Base-by-base conservation (phyloP, 2,113 vertebrate species). In the Eulemur macaco region DNA sequence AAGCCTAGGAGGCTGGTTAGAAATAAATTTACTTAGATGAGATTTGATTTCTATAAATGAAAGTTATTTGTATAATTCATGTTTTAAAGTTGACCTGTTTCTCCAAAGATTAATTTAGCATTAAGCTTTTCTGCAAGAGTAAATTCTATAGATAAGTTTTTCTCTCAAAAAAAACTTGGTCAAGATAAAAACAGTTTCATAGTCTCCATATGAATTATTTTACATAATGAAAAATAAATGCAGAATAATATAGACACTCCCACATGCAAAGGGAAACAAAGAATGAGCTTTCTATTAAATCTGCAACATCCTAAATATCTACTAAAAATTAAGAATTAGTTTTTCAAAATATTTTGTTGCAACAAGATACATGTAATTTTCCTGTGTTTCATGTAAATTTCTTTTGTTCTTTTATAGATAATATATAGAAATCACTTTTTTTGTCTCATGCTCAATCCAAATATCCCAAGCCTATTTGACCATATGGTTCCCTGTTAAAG, bases 11-110 rank as follows among this genome's bases (percentile, higher is more conserved):
- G 11, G 12, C 8, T 83, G 29, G 9, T 69, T 69, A 77, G 60
- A 68, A 87, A 91, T 78, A 86, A 45, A 23, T 91, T 39, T 86
- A 90, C 56, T 91, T 74, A 91, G 64, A 90, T 91, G 66, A 91
- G 64, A 91, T 91, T 42, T 90, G 45, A 21, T 58, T 81, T 60
- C 58, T 23, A 47, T 86, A 81, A 66, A 66, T 64, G 37, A 47
- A n/a, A 58, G 42, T 63, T 71, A 71, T 37, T 80, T 73, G 52
- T 58, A 17, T 64, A 89, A 90, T 64, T 63, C 37, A 34, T 8
- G 20, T 47, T 71, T 90, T 82, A 94, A 66, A 90, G 54, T 56
- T 50, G 20, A 94, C 39, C 27, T 86, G n/a, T 45, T 86, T 50
- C 58, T 82, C 56, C 45, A 60, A 82, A 91, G 31, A 81, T 47